Percentiles rank a stretch among this genome's conserved stretches.
phyloP scores from a whole-genome alignment of 1,140 invertebrate genomes.

The Lutraria rhynchaena region DNA sequence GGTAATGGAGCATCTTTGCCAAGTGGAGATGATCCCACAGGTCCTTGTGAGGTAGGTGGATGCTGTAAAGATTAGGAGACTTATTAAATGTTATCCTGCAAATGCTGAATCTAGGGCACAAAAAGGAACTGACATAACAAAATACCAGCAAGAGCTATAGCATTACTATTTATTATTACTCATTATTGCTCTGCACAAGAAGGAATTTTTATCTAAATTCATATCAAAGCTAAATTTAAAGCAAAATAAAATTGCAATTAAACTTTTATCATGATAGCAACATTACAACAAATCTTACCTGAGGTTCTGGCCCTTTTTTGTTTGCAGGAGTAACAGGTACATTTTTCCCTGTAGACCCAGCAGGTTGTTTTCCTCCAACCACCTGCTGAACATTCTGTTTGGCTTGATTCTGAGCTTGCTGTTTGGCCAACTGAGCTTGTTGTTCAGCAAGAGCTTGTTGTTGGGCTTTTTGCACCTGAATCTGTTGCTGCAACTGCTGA shows the following conservation, averaged over 20 bases:
- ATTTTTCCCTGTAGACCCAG: background rate
- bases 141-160: too few species aligned
- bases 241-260: background rate
- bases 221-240: too few species aligned
- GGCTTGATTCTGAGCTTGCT: constrained; percentile 50
- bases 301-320: background rate
- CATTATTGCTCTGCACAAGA: too few species aligned
- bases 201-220: too few species aligned
- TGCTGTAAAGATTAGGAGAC: background rate
- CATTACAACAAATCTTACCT: background rate
- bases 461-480: constrained; percentile 18
- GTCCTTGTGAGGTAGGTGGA: constrained; percentile 36
- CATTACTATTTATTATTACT: too few species aligned
- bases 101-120: too few species aligned
- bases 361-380: constrained; percentile 25
- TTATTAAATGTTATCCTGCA: too few species aligned
- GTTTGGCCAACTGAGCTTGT: constrained; percentile 51
- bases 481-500: constrained; percentile 59
- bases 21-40: background rate
- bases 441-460: constrained; percentile 5
- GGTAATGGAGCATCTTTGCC: constrained; percentile 38
- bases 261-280: background rate
- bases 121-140: background rate
- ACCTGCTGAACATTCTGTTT: constrained; percentile 65
- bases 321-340: background rate